phyloP scores from a whole-genome alignment of 2,113 vertebrate genomes.

The Oreochromis tanganicae region DNA sequence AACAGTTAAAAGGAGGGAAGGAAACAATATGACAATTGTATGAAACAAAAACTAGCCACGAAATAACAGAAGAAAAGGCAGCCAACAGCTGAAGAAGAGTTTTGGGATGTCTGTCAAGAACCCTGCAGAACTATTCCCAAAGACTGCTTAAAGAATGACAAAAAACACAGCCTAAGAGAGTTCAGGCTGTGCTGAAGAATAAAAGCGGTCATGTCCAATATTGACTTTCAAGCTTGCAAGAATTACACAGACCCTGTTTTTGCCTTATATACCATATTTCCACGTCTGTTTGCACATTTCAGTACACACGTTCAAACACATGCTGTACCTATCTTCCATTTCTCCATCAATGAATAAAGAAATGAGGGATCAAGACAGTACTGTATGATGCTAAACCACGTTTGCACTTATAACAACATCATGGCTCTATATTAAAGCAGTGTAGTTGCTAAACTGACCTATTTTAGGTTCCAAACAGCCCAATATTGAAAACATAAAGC shows the following conservation, averaged over 20 bases:
- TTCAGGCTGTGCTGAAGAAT: not conserved
- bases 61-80: not conserved
- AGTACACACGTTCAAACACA: not conserved
- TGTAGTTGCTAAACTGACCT: fast-evolving
- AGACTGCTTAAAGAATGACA: not conserved
- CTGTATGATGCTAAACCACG: not conserved
- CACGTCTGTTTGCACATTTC: not conserved
- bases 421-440: not conserved
- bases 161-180: not conserved
- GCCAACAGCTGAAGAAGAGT: not conserved
- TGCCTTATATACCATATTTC: not conserved
- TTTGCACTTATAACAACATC: not conserved
- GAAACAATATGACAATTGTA: too few species aligned
- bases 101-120: fast-evolving
- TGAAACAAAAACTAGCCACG: too few species aligned
- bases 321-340: not conserved
- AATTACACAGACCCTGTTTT: fast-evolving
- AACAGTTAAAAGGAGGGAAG: too few species aligned
- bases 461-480: not conserved
- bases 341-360: not conserved
- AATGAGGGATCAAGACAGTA: not conserved
- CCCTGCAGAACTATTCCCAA: not conserved
- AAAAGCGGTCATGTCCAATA: not conserved
- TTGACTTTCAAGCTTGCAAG: not conserved
- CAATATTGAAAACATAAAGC: not conserved